Evolutionary conservation across 2,888 invertebrate genomes (phyloP).

Genomic region (Dicranocentrus wangi): DNA sequence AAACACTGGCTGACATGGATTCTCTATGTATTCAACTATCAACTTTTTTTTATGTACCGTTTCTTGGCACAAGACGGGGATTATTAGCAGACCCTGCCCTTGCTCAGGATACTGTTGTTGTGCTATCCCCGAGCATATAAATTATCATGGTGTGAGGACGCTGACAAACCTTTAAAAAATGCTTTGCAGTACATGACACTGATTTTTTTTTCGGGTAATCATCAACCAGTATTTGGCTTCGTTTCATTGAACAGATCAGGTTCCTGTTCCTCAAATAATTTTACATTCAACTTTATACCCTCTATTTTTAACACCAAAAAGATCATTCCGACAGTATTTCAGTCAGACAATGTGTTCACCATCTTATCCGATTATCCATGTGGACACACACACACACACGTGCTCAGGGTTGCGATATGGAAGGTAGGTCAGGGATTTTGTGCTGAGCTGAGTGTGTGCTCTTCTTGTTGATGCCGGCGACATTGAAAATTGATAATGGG

Average conservation of each 20-base stretch:
- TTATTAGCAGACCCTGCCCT: slow-evolving; percentile 23
- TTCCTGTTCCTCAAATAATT: neutral
- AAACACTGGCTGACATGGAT: no score
- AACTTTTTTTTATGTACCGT: slow-evolving; percentile 25
- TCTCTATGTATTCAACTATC: neutral
- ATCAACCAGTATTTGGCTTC: slow-evolving; percentile 2
- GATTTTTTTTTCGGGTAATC: neutral
- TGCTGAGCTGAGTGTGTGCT: no score
- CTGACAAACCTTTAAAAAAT: neutral
- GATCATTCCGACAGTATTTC: neutral
- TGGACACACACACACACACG: neutral
- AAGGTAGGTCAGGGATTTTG: slow-evolving; percentile 56
- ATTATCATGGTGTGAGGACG: neutral
- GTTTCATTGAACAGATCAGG: neutral
- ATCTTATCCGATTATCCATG: neutral
- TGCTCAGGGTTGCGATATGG: slow-evolving; percentile 30
- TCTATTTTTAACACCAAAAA: neutral
- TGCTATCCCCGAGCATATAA: neutral
- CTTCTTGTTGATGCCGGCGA: neutral
- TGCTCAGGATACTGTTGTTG: neutral
- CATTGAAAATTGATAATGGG: slow-evolving; percentile 16
- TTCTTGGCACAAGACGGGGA: slow-evolving; percentile 43
- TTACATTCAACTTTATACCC: neutral
- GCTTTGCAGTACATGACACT: neutral
- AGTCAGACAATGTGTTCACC: no score